Percentiles rank a stretch among this genome's conserved stretches.
Conservation (phyloP, 2,113 vertebrate genomes). For the Otis tarda region DNA sequence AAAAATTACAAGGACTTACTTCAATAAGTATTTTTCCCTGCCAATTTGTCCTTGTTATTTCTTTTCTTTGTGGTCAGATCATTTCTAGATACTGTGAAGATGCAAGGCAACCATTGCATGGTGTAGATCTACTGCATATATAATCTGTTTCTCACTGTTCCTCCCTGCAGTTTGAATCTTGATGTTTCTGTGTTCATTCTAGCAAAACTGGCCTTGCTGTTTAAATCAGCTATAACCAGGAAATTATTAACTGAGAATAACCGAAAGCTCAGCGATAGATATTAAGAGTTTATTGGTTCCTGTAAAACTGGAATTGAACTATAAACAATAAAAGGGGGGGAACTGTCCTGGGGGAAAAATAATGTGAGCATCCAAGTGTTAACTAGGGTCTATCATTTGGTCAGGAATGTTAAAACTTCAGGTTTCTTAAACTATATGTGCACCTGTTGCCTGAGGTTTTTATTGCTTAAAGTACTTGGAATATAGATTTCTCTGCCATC, state of each 20-base stretch:
- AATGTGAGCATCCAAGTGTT: not conserved
- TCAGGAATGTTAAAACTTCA: not conserved
- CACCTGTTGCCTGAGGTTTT: not conserved
- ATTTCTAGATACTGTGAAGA: not conserved
- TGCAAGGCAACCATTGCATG: not conserved
- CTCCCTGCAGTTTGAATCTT: not conserved
- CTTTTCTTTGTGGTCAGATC: not conserved
- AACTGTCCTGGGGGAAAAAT: not conserved
- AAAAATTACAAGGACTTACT: not conserved
- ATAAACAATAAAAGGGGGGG: not conserved
- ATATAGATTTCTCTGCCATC: not conserved
- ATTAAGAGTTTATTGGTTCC: not conserved
- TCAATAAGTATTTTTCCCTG: not conserved
- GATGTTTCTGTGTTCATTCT: not conserved
- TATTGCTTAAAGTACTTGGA: not conserved
- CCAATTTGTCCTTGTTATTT: not conserved
- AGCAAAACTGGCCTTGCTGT: not conserved
- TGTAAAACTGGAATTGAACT: not conserved
- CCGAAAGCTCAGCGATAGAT: not conserved
- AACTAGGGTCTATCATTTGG: not conserved
- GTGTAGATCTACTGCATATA: not conserved
- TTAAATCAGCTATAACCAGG: not conserved
- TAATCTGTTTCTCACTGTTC: not conserved
- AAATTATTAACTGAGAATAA: conserved; percentile 47
- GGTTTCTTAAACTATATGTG: not conserved